Evolutionary conservation across 2,888 invertebrate species (phyloP).

Genomic region (Andrena bicolor): DNA sequence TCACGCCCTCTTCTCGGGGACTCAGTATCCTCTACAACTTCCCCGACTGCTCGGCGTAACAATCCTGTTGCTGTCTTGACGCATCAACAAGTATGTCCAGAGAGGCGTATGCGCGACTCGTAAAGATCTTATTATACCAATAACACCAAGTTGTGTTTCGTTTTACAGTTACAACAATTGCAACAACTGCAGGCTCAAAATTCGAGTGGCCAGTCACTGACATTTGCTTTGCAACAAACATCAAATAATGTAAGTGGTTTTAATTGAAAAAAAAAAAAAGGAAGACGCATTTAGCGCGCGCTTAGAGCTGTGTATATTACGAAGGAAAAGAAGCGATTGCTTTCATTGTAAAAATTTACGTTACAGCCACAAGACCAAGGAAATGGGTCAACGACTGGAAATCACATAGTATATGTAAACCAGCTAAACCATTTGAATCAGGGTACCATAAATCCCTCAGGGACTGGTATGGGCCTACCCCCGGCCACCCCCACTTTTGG

Average conservation of each 20-base stretch:
- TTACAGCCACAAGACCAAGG: slow-evolving; percentile 82
- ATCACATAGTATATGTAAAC: slow-evolving; percentile 84
- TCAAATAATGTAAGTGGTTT: slow-evolving; percentile 80
- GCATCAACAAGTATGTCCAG: slow-evolving; percentile 81
- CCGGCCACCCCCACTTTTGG: slow-evolving; percentile 85
- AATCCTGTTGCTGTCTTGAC: slow-evolving; percentile 84
- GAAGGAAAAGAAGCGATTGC: slow-evolving; percentile 11
- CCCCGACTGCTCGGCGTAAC: slow-evolving; percentile 83
- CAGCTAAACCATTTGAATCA: slow-evolving; percentile 84
- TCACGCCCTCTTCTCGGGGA: slow-evolving; percentile 85
- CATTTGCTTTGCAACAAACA: slow-evolving; percentile 83
- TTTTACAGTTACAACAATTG: slow-evolving; percentile 81
- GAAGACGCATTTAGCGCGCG: background rate
- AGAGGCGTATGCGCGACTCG: background rate
- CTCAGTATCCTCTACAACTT: slow-evolving; percentile 85
- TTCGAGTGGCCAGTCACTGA: slow-evolving; percentile 82
- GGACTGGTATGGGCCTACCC: slow-evolving; percentile 85
- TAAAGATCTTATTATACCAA: background rate
- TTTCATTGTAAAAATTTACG: slow-evolving; percentile 35
- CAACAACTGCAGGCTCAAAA: slow-evolving; percentile 83
- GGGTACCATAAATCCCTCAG: slow-evolving; percentile 83
- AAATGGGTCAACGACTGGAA: slow-evolving; percentile 83
- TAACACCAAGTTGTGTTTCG: slow-evolving; percentile 25
- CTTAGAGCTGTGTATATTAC: background rate
- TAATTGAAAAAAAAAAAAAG: background rate